Conservation (phyloP, 2,888 invertebrate genomes). For the Hedya salicella region DNA sequence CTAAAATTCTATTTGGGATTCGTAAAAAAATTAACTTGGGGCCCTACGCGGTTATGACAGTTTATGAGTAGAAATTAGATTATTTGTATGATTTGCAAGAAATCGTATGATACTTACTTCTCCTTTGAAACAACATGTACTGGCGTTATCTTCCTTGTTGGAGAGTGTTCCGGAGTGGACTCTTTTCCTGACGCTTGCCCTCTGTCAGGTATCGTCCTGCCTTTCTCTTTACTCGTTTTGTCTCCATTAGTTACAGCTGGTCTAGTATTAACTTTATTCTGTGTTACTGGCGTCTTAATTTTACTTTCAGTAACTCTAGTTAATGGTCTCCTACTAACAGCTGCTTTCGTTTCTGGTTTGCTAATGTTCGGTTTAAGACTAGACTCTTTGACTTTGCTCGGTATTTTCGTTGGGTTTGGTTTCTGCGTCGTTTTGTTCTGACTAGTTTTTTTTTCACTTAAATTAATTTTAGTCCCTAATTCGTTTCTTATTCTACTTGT, state of each 20-base stretch:
- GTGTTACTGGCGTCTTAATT: slow-evolving; percentile 56
- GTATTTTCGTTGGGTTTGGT: slow-evolving; percentile 79
- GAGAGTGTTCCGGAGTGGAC: slow-evolving; percentile 86
- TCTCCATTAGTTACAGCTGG: slow-evolving; percentile 59
- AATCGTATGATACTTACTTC: slow-evolving; percentile 61
- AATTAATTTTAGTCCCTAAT: slow-evolving; percentile 77
- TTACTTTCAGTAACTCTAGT: slow-evolving; percentile 68
- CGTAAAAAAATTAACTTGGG: too few relatives aligned
- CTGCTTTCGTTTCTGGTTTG: slow-evolving; percentile 58
- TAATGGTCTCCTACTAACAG: slow-evolving; percentile 65
- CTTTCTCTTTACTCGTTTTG: slow-evolving; percentile 66
- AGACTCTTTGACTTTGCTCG: slow-evolving; percentile 81
- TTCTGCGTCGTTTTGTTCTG: slow-evolving; percentile 71
- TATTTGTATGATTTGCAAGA: background rate
- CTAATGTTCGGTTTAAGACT: slow-evolving; percentile 69
- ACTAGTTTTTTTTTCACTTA: slow-evolving; percentile 81
- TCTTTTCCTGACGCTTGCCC: slow-evolving; percentile 87
- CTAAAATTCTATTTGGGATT: too few relatives aligned
- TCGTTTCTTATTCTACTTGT: slow-evolving; percentile 82
- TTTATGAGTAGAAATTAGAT: too few relatives aligned
- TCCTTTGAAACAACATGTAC: slow-evolving; percentile 56
- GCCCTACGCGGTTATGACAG: too few relatives aligned
- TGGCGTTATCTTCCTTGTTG: slow-evolving; percentile 71
- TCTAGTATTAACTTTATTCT: slow-evolving; percentile 56
- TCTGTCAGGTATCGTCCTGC: slow-evolving; percentile 72